Evolutionary conservation across 2,888 invertebrate genomes (phyloP), one percentile per base, ranked within the genome.

Genomic region (Mesoligia furuncula): DNA sequence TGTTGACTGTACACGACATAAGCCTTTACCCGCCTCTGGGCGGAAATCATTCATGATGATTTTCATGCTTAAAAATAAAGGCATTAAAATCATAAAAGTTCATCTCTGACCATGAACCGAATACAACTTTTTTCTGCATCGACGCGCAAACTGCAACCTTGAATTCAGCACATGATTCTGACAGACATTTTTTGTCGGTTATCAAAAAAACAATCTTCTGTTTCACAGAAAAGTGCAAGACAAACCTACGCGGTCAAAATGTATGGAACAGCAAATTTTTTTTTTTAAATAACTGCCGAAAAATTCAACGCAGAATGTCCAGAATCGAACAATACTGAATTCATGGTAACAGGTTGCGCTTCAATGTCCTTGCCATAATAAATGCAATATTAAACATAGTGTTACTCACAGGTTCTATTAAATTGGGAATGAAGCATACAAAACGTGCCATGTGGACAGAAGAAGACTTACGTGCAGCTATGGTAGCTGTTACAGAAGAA

Each of bases 391-490:
- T 48, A 48, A 67, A 65, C 20, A 61, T 36, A 48, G 15, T n/a
- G n/a, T 59, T 27, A n/a, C 20, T 48, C 9, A 27, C 72, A 75
- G 72, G 27, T 8, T 27, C 27, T 27, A 24, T 7, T 36, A 48
- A 39, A 61, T 48, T 48, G 31, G 36, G 2, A 20, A 36, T 3
- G 6, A 45, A 24, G 27, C 15, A 17, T 48, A 13, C 7, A 24
- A 75, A 59, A 36, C 65, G 70, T 9, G 31, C 51, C 24, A 11
- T 17, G 45, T 68, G 77, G 67, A 11, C 57, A 9, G 72, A 48
- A 59, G 67, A 77, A 15, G 48, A 31, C 15, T 64, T 77, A 11
- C 24, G 36, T 13, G 67, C 66, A 6, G 78, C 80, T 36, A 45
- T 78, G 59, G 11, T 11, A 51, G 80, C 73, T 51, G 69, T 68